Percentiles rank a stretch among this genome's conserved stretches.
These are phyloP conservation scores for Chaenodraco wilsoni DNA, from an alignment of 2,797 vertebrate species.

Conservation along the genomic window DNA sequence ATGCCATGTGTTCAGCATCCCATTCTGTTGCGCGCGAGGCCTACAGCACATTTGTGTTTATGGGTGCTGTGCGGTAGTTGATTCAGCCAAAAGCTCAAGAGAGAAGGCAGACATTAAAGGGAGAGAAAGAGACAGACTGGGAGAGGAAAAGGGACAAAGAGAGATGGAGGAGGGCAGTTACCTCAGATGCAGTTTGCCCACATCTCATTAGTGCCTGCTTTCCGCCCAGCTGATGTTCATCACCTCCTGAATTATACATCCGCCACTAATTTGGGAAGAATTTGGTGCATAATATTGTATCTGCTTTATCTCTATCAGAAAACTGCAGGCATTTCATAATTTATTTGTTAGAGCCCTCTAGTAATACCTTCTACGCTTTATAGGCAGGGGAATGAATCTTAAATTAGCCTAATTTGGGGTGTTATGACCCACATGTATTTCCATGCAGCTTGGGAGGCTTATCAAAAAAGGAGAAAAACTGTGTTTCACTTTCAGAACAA, in stretches of 20 bases:
- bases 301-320: conserved; percentile 73
- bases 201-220: conserved; percentile 76
- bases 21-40: conserved; percentile 42
- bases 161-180: conserved; percentile 61
- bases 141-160: conserved; percentile 38
- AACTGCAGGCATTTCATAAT: conserved; percentile 70
- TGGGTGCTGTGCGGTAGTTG: conserved; percentile 37
- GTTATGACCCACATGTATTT: conserved; percentile 62
- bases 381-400: conserved; percentile 33
- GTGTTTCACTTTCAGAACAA: conserved; percentile 5
- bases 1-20: conserved; percentile 59
- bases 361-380: conserved; percentile 68
- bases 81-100: conserved; percentile 34
- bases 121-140: conserved; percentile 14
- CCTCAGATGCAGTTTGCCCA: conserved; percentile 68
- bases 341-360: conserved; percentile 67
- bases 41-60: conserved; percentile 60
- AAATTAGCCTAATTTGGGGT: conserved; percentile 62
- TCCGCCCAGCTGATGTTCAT: conserved; percentile 73
- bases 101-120: conserved; percentile 41
- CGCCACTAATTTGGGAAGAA: conserved; percentile 76
- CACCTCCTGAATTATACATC: conserved; percentile 79
- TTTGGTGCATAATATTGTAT: conserved; percentile 79
- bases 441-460: conserved; percentile 21
- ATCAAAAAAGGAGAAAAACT: conserved; percentile 20